Conservation (phyloP, 2,888 invertebrate genomes). For the Sussaba pulchella region DNA sequence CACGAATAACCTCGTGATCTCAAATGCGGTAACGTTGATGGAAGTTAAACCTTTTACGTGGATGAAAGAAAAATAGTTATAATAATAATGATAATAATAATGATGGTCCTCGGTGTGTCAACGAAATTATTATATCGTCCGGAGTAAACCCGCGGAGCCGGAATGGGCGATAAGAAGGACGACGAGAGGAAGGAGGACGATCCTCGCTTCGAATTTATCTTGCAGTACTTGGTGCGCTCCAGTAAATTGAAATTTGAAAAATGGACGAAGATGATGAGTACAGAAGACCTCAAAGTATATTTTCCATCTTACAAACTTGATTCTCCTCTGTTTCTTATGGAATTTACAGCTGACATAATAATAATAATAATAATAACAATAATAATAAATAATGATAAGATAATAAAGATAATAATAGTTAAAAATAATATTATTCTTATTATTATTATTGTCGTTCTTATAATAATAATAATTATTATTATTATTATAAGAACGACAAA, state of each 20-base stretch:
- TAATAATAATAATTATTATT: no score
- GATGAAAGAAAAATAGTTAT: slow-evolving; percentile 11
- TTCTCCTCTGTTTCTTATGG: background rate
- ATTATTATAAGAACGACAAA: no score
- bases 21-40: slow-evolving; percentile 4
- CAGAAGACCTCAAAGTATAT: slow-evolving; percentile 88
- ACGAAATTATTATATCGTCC: slow-evolving; percentile 15
- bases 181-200: slow-evolving; percentile 86
- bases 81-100: no score
- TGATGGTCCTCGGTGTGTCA: slow-evolving; percentile 2
- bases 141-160: slow-evolving; percentile 37
- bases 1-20: slow-evolving; percentile 10
- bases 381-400: no score
- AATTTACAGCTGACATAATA: background rate
- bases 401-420: no score
- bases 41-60: background rate
- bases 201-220: slow-evolving; percentile 91
- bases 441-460: no score
- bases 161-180: slow-evolving; percentile 80
- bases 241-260: slow-evolving; percentile 94
- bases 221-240: slow-evolving; percentile 90
- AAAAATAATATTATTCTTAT: no score
- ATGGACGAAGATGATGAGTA: slow-evolving; percentile 93
- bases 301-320: slow-evolving; percentile 2
- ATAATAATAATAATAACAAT: no score